Base-by-base conservation (phyloP, 2,888 invertebrate species). In the Drosophila mettleri region DNA sequence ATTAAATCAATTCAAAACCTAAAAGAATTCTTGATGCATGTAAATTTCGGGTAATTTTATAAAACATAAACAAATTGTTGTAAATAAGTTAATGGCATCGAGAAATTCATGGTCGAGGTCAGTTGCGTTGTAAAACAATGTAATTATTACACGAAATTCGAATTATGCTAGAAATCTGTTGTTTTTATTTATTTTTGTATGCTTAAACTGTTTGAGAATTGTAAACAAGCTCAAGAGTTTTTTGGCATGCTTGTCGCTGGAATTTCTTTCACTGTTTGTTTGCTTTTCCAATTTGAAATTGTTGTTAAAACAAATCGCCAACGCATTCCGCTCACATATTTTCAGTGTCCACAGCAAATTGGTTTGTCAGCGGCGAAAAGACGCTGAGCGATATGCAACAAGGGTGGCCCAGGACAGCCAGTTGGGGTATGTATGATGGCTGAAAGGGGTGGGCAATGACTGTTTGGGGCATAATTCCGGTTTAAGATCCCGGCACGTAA, bases 401-500 rank as follows among this genome's bases (percentile, higher is more conserved):
- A 43, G 55, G 66, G 66, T 46, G 34, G 55, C 36, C 3, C 12
- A 0, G 7, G 12, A 1, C 7, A 18, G 41, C 41, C 12, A 27
- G 48, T 18, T 38, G 53, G 16, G 31, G 49, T 36, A 34, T 58
- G 70, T 16, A 29, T 29, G 34, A 27, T 24, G 18, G 10, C 1
- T 34, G 46, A 7, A 38, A 5, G 18, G 29, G 36, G 24, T 10
- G 12, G 10, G 38, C 2, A 4, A 8, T 31, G 46, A 8, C 20
- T 31, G 31, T 20, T 31, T 31, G 36, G 31, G 18, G 14, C 31
- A 36, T 4, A 33, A 27, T 59, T 33, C 24, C 54, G 59, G 18
- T 24, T 27, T 7, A 34, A 66, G 63, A 58, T 45, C 78, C 74
- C 62, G 66, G 83, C 79, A 80, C 79, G 79, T 80, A 76, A 41